A percentile compares a stretch with the other conserved stretches of the same genome.
Evolutionary conservation across 2,113 vertebrate species (phyloP).

Genomic region (Shinisaurus crocodilurus): DNA sequence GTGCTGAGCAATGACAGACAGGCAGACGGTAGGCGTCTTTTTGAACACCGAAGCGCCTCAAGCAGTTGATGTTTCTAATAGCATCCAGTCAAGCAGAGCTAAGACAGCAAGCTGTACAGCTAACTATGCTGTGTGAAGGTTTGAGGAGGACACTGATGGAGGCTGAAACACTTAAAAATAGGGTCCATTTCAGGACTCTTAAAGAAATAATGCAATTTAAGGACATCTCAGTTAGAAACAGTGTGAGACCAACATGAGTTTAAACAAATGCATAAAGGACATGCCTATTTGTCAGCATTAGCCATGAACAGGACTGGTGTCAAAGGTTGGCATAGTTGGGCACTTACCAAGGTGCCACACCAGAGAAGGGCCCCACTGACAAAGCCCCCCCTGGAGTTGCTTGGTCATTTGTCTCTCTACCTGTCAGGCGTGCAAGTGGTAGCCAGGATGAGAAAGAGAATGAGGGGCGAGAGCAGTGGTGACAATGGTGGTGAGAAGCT

Average conservation of each 20-base stretch:
- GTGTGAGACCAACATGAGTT: not conserved
- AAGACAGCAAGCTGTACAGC: constrained; percentile 15
- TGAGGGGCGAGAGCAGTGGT: too few species aligned
- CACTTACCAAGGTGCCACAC: too few species aligned
- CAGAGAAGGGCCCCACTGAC: too few species aligned
- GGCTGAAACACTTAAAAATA: not conserved
- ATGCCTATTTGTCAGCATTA: not conserved
- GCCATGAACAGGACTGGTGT: not conserved
- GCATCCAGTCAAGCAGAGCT: not conserved
- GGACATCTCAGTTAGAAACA: not conserved
- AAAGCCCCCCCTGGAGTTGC: too few species aligned
- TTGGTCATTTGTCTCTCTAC: too few species aligned
- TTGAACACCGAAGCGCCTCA: not conserved
- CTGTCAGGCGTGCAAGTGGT: too few species aligned
- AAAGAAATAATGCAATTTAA: not conserved
- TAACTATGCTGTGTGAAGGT: not conserved
- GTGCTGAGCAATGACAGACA: constrained; percentile 5
- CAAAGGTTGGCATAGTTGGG: too few species aligned
- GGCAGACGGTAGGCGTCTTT: not conserved
- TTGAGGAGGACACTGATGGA: not conserved
- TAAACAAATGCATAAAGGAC: not conserved
- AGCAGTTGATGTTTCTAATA: constrained; percentile 8
- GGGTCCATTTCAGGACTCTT: not conserved
- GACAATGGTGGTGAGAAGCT: too few species aligned
- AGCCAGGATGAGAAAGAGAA: too few species aligned